Evolutionary conservation across 2,888 invertebrate genomes (phyloP).

Genomic region (Pterostichus madidus): DNA sequence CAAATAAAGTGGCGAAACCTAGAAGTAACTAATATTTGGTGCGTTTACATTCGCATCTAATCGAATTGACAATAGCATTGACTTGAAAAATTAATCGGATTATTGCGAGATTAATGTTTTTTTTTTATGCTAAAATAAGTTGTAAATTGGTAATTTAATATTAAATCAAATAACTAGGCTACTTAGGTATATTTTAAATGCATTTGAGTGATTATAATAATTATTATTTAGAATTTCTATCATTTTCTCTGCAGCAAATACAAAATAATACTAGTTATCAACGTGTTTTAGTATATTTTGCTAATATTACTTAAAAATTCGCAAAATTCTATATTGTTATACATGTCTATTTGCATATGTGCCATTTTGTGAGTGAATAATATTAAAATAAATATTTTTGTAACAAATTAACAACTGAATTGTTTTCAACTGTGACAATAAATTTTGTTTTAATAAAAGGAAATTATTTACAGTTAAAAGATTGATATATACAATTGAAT

Average conservation of each 20-base stretch:
- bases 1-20: too few relatives aligned
- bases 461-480: constrained; percentile 29
- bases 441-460: constrained; percentile 15
- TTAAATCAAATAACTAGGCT: constrained; percentile 11
- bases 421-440: constrained; percentile 41
- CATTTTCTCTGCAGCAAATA: constrained; percentile 22
- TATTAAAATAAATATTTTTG: constrained; percentile 51
- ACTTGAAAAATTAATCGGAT: not conserved
- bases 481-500: not conserved
- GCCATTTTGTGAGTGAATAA: constrained; percentile 22
- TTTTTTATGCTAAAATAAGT: too few relatives aligned
- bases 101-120: constrained; percentile 14
- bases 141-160: not conserved
- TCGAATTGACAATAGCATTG: too few relatives aligned
- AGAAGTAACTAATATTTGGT: too few relatives aligned
- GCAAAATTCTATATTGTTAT: constrained; percentile 31
- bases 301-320: constrained; percentile 23
- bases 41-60: too few relatives aligned
- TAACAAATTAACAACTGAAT: constrained; percentile 54
- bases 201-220: constrained; percentile 7
- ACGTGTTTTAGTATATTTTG: constrained; percentile 22
- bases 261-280: constrained; percentile 29
- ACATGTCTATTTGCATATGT: constrained; percentile 36
- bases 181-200: constrained; percentile 38
- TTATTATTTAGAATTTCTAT: constrained; percentile 35